Percentiles rank a stretch among this genome's conserved stretches.
Evolutionary conservation across 2,888 invertebrate species (phyloP).

Genomic region (Phrixothrix hirtus): DNA sequence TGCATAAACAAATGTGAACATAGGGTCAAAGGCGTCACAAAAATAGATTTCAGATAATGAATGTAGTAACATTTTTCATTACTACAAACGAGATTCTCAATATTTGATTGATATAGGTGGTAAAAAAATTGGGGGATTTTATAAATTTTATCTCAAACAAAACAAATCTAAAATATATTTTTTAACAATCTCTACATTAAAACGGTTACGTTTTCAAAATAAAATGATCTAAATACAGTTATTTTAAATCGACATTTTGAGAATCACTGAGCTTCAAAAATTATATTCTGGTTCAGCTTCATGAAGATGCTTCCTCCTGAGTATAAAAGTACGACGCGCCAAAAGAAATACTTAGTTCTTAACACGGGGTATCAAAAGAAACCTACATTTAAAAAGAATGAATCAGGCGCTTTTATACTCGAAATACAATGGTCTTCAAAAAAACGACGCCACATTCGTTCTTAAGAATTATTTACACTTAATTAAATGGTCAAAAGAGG

Average conservation of each 20-base stretch:
- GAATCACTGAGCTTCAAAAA: conserved; percentile 21
- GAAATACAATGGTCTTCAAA: conserved; percentile 69
- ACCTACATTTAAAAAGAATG: conserved; percentile 52
- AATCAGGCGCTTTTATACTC: conserved; percentile 70
- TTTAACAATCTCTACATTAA: too few species aligned
- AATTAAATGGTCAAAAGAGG: conserved; percentile 57
- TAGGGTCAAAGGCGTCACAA: conserved; percentile 22
- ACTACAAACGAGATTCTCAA: neutral
- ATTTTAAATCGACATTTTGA: conserved; percentile 13
- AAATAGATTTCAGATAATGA: conserved; percentile 23
- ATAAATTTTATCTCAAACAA: neutral
- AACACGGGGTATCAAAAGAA: conserved; percentile 20
- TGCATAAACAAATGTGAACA: conserved; percentile 22
- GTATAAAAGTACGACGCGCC: conserved; percentile 35
- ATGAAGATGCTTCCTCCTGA: conserved; percentile 31
- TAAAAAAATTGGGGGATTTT: neutral
- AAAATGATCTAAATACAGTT: neutral
- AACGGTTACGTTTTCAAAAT: neutral
- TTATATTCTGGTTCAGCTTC: conserved; percentile 28
- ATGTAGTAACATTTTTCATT: conserved; percentile 5
- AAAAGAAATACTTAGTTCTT: conserved; percentile 28
- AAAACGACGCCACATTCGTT: conserved; percentile 65
- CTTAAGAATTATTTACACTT: conserved; percentile 65
- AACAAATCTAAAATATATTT: too few species aligned
- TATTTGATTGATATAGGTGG: neutral